phyloP scores from a whole-genome alignment of 64 coral and sea anemone genomes.

The Pocillopora verrucosa region DNA sequence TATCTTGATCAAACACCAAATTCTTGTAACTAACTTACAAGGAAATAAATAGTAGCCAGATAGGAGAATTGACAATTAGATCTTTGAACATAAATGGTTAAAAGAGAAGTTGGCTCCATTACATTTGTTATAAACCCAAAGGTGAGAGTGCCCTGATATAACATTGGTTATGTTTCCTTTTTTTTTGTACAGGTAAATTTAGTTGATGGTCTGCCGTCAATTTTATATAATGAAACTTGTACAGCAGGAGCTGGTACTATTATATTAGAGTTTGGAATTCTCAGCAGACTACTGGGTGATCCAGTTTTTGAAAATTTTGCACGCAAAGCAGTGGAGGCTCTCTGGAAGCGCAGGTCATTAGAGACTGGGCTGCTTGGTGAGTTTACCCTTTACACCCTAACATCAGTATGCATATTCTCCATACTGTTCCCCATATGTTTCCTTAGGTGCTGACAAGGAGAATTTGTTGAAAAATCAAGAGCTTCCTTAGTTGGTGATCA shows the following conservation, averaged over 20 bases:
- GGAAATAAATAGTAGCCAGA: too few species aligned
- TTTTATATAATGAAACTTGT: constrained; percentile 65
- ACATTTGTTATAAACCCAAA: not conserved
- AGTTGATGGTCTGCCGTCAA: constrained; percentile 61
- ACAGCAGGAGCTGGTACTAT: constrained; percentile 87
- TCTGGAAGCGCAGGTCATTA: constrained; percentile 81
- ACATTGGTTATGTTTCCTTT: not conserved
- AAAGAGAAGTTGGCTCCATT: too few species aligned
- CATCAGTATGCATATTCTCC: too few species aligned
- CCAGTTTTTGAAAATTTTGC: constrained; percentile 88
- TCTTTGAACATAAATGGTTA: too few species aligned
- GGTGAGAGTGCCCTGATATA: not conserved
- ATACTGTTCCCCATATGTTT: too few species aligned
- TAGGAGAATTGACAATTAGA: too few species aligned
- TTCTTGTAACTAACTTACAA: too few species aligned
- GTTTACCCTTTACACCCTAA: not conserved
- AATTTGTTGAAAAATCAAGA: too few species aligned
- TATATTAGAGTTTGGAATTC: constrained; percentile 91
- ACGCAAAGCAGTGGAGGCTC: constrained; percentile 68
- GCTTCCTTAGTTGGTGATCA: too few species aligned
- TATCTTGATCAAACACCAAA: too few species aligned
- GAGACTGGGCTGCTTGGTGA: constrained; percentile 83
- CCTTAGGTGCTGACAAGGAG: too few species aligned
- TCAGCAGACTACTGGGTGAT: constrained; percentile 90
- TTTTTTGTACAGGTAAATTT: constrained; percentile 75